Percentiles rank a stretch among this genome's conserved stretches.
Evolutionary conservation across 2,888 invertebrate genomes (phyloP).

Genomic region (Dromius quadrimaculatus): DNA sequence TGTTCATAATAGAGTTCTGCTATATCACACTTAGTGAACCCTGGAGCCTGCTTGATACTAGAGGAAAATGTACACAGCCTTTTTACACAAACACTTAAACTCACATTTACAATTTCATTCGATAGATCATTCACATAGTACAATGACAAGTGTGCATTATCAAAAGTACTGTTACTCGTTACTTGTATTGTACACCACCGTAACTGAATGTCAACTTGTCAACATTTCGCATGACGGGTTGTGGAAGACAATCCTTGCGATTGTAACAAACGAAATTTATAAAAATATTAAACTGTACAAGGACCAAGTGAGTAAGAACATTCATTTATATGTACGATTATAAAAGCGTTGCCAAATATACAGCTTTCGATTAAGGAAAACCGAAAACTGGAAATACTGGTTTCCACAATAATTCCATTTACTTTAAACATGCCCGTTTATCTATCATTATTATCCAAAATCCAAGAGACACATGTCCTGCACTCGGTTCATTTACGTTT

Average conservation of each 20-base stretch:
- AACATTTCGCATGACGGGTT: conserved; percentile 53
- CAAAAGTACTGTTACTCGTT: conserved; percentile 35
- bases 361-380: no score
- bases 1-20: conserved; percentile 60
- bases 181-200: conserved; percentile 38
- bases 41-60: conserved; percentile 51
- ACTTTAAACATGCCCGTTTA: conserved; percentile 11
- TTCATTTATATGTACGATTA: conserved; percentile 61
- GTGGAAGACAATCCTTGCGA: conserved; percentile 68
- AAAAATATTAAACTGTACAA: conserved; percentile 68
- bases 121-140: conserved; percentile 63
- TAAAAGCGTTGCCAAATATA: conserved; percentile 53
- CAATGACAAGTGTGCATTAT: conserved; percentile 52
- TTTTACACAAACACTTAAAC: conserved; percentile 66
- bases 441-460: no score
- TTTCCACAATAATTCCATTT: conserved; percentile 55
- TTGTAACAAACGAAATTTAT: conserved; percentile 67
- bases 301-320: conserved; percentile 64
- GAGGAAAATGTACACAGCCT: conserved; percentile 66
- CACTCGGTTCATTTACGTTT: conserved; percentile 16
- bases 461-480: no score
- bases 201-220: conserved; percentile 38
- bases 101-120: conserved; percentile 53
- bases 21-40: conserved; percentile 54
- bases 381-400: conserved; percentile 56